Conservation (phyloP, 1,140 invertebrate genomes). For the Saxidomus purpurata region DNA sequence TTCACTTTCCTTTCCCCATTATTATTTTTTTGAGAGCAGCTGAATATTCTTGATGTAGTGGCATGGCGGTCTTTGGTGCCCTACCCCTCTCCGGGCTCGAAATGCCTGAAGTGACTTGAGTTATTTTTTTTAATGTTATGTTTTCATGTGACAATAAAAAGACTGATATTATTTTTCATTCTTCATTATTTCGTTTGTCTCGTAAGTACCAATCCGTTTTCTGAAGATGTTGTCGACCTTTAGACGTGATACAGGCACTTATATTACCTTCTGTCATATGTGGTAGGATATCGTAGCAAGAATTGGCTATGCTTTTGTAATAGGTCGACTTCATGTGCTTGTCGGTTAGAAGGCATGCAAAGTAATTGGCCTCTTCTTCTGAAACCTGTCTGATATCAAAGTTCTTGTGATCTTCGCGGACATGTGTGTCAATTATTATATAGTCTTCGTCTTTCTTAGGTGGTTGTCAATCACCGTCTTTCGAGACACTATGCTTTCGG, state of each 20-base stretch:
- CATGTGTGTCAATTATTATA: background rate
- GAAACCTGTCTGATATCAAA: background rate
- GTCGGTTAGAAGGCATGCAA: background rate
- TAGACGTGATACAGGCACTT: background rate
- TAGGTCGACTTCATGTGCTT: background rate
- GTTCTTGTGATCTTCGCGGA: background rate
- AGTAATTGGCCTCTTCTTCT: background rate
- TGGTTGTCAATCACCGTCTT: background rate
- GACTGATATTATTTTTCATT: too few relatives aligned
- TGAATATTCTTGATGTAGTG: too few relatives aligned
- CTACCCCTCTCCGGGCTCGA: too few relatives aligned
- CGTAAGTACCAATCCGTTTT: background rate
- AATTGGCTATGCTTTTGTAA: background rate
- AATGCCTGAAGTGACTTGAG: too few relatives aligned
- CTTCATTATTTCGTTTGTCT: background rate
- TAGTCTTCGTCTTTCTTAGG: background rate
- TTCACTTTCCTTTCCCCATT: too few relatives aligned
- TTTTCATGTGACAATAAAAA: too few relatives aligned
- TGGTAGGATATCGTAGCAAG: background rate
- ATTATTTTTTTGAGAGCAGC: too few relatives aligned
- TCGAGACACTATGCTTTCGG: background rate
- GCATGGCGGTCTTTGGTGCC: too few relatives aligned
- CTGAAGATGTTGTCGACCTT: slow-evolving; percentile 8
- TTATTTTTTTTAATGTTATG: too few relatives aligned
- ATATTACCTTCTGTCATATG: background rate